Evolutionary conservation across 1,140 invertebrate genomes (phyloP).

Genomic region (Condylostylus longicornis): DNA sequence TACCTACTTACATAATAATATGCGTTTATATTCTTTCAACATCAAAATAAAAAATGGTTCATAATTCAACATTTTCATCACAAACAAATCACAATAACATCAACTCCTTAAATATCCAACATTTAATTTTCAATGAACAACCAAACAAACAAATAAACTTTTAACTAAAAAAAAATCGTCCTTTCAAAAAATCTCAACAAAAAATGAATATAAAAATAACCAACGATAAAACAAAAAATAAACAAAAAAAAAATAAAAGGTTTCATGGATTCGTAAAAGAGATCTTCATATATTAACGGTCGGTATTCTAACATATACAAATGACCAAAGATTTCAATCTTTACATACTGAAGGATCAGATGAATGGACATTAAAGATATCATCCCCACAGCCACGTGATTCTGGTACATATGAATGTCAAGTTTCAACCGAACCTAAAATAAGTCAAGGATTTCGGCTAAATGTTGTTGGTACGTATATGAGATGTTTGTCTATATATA

Average conservation of each 20-base stretch:
- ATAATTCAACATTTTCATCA: too few species aligned
- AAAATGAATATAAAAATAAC: too few species aligned
- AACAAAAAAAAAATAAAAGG: conserved; percentile 30
- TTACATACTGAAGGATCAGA: conserved; percentile 72
- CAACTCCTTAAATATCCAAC: too few species aligned
- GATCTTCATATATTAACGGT: conserved; percentile 63
- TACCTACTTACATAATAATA: too few species aligned
- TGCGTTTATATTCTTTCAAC: too few species aligned
- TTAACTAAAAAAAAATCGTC: background rate
- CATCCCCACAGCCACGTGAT: conserved; percentile 62
- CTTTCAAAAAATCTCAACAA: background rate
- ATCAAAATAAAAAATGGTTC: too few species aligned
- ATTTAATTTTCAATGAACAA: too few species aligned
- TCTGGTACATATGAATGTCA: conserved; percentile 68
- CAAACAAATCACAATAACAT: too few species aligned
- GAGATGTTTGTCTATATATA: too few species aligned
- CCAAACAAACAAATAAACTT: background rate
- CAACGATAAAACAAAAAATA: too few species aligned
- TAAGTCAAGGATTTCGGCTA: conserved; percentile 62
- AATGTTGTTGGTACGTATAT: conserved; percentile 63
- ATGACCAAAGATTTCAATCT: conserved; percentile 57
- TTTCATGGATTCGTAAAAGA: conserved; percentile 59
- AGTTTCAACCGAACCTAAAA: conserved; percentile 74
- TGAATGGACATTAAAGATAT: conserved; percentile 72
- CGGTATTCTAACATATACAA: conserved; percentile 57